Conservation (phyloP, 1,140 invertebrate genomes). For the Drosophila sulfurigaster region DNA sequence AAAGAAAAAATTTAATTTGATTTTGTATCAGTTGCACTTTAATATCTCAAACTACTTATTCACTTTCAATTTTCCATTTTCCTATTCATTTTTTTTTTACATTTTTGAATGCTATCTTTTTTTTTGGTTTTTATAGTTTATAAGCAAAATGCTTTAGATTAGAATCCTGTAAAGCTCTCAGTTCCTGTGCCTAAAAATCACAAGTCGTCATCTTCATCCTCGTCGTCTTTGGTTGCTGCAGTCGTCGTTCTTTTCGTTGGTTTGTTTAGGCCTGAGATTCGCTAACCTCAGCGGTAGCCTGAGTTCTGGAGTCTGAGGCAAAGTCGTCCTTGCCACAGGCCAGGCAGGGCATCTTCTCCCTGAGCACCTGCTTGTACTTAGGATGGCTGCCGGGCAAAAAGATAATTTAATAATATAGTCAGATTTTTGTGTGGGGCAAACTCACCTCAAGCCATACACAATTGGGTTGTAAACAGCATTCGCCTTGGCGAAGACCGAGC, state of each 20-base stretch:
- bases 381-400: constrained; percentile 87
- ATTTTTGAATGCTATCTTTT: constrained; percentile 68
- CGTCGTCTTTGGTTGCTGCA: constrained; percentile 54
- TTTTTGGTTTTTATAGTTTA: constrained; percentile 55
- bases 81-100: constrained; percentile 56
- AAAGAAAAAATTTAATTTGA: constrained; percentile 42
- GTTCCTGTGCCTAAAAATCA: constrained; percentile 43
- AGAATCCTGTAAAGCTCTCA: constrained; percentile 62
- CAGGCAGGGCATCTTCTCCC: constrained; percentile 85
- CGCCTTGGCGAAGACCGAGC: constrained; percentile 89
- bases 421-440: neutral
- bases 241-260: constrained; percentile 57
- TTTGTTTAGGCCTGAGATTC: constrained; percentile 74
- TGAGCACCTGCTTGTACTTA: constrained; percentile 88
- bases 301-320: constrained; percentile 85
- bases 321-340: constrained; percentile 87
- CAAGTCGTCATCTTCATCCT: constrained; percentile 6
- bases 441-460: constrained; percentile 86
- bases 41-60: constrained; percentile 35
- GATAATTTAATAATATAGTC: neutral
- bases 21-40: constrained; percentile 78
- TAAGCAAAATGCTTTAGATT: constrained; percentile 56
- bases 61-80: constrained; percentile 15
- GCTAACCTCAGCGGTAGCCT: constrained; percentile 77
- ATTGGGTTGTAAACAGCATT: constrained; percentile 90